phyloP scores from a whole-genome alignment of 2,797 vertebrate genomes.

The Ctenochaetus hawaiiensis region DNA sequence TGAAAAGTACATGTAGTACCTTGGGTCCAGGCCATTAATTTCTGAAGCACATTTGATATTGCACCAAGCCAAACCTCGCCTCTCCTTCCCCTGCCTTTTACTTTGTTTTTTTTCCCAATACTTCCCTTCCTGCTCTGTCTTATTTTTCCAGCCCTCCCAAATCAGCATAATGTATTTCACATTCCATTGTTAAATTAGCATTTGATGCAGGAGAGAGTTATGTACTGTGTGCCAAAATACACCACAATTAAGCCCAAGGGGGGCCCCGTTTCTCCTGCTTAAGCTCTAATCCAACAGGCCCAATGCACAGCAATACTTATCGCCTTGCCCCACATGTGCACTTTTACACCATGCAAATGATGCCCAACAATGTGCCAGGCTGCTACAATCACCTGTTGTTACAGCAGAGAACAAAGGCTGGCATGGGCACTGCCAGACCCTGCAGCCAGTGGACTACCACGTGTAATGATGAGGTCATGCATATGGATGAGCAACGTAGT shows the following conservation, averaged over 20 bases:
- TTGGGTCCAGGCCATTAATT: slow-evolving; percentile 65
- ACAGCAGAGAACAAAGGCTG: slow-evolving; percentile 81
- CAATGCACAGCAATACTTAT: slow-evolving; percentile 76
- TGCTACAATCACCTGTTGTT: slow-evolving; percentile 84
- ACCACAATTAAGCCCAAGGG: slow-evolving; percentile 83
- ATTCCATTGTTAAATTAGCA: slow-evolving; percentile 80
- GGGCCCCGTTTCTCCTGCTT: slow-evolving; percentile 71
- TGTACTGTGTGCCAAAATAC: slow-evolving; percentile 76
- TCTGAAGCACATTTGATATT: slow-evolving; percentile 59
- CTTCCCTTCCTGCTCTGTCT: slow-evolving; percentile 46
- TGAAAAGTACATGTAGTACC: slow-evolving; percentile 65
- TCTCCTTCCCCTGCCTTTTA: slow-evolving; percentile 45
- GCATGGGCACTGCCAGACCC: slow-evolving; percentile 68
- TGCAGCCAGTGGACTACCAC: slow-evolving; percentile 75
- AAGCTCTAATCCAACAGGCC: slow-evolving; percentile 78
- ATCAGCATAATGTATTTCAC: slow-evolving; percentile 79
- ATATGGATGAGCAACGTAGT: slow-evolving; percentile 82
- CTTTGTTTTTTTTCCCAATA: slow-evolving; percentile 65
- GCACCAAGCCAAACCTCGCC: slow-evolving; percentile 33
- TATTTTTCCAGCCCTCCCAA: slow-evolving; percentile 62
- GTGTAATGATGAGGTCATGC: slow-evolving; percentile 82
- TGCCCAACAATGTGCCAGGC: slow-evolving; percentile 73
- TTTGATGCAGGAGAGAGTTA: slow-evolving; percentile 77
- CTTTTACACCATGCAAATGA: slow-evolving; percentile 83
- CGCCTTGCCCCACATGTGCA: slow-evolving; percentile 82